phyloP scores from a whole-genome alignment of 1,140 invertebrate genomes.

The Lucilia sericata region DNA sequence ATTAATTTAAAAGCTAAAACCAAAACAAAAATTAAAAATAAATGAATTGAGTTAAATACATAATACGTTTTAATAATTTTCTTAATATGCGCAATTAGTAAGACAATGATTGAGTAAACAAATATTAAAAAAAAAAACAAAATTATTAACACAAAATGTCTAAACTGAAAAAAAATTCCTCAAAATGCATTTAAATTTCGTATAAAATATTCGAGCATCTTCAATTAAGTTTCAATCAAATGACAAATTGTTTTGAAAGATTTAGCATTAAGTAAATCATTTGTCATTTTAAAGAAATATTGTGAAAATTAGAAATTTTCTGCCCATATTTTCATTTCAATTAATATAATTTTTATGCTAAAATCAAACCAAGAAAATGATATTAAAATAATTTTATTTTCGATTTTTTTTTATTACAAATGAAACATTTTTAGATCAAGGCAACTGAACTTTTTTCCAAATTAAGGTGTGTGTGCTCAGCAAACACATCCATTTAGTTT shows the following conservation, averaged over 20 bases:
- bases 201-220: background rate
- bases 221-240: constrained; percentile 19
- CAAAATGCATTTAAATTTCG: background rate
- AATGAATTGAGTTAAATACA: too few relatives aligned
- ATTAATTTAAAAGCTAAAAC: background rate
- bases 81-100: constrained; percentile 7
- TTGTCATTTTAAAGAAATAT: background rate
- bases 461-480: background rate
- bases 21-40: too few relatives aligned
- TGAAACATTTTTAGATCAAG: constrained; percentile 9
- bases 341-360: background rate
- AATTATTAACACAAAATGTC: background rate
- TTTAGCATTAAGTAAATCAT: constrained; percentile 12
- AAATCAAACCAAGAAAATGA: background rate
- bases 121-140: background rate
- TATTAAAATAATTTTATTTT: background rate
- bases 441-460: background rate
- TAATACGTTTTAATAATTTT: constrained; percentile 1
- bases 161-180: background rate
- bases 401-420: background rate
- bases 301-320: background rate
- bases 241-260: constrained; percentile 27
- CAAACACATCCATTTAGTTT: background rate
- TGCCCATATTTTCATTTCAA: background rate
- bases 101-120: background rate